Percentiles rank a stretch among this genome's conserved stretches.
Evolutionary conservation across 1,140 invertebrate species (phyloP).

Genomic region (Physella acuta): DNA sequence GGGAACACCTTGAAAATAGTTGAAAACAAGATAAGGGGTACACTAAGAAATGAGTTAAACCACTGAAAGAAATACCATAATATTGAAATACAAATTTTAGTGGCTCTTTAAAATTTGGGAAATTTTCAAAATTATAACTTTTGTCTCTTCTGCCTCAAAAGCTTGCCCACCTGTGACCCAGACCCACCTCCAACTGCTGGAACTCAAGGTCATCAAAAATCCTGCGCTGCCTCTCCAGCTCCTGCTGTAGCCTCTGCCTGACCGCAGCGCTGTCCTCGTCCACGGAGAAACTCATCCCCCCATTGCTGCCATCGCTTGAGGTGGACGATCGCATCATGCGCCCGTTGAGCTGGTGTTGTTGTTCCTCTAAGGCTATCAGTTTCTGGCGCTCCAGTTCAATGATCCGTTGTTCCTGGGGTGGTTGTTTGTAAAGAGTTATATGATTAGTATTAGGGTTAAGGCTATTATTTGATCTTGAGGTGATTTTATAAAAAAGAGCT

Average conservation of each 20-base stretch:
- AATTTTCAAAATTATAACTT: too few relatives aligned
- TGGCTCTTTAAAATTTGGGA: too few relatives aligned
- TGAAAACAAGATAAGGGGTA: too few relatives aligned
- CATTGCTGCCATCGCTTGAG: slow-evolving; percentile 1
- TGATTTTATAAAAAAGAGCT: background rate
- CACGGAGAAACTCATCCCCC: background rate
- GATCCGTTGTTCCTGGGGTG: slow-evolving; percentile 68
- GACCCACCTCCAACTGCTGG: slow-evolving; percentile 78
- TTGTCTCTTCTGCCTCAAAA: too few relatives aligned
- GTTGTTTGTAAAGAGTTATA: too few relatives aligned
- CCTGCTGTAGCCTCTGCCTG: slow-evolving; percentile 65
- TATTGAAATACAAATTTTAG: too few relatives aligned
- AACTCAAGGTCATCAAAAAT: slow-evolving; percentile 91
- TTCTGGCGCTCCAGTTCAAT: slow-evolving; percentile 71
- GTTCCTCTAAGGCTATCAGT: slow-evolving; percentile 69
- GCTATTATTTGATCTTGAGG: background rate
- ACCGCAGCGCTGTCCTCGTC: slow-evolving; percentile 53
- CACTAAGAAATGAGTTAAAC: too few relatives aligned
- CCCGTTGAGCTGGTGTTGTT: slow-evolving; percentile 64
- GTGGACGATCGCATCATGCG: slow-evolving; percentile 61
- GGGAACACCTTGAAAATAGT: too few relatives aligned
- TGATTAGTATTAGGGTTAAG: too few relatives aligned
- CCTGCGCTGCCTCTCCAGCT: slow-evolving; percentile 65
- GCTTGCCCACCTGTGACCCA: background rate
- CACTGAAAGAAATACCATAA: too few relatives aligned